Evolutionary conservation across 2,888 invertebrate genomes (phyloP), one percentile per base, ranked within the genome.

Genomic region (Andrena camellia): DNA sequence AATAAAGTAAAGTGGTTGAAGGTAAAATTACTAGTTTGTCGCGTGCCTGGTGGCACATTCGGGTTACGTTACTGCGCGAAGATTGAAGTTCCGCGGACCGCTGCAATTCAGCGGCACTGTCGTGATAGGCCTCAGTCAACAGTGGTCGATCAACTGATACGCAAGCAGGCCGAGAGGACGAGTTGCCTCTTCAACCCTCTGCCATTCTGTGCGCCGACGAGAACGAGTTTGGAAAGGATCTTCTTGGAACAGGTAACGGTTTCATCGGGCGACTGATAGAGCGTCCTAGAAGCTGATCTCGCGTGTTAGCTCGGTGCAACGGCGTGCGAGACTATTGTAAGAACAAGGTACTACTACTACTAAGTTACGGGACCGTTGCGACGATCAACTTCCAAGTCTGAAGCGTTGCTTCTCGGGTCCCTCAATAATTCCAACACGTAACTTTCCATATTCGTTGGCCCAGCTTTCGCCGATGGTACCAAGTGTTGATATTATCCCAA

Each of bases 101-200:
- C 26, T 62, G 69, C 57, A 68, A 75, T 81, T 82, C 70, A 72
- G 54, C 2, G 62, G 29, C 68, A 60, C 31, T 42, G 33, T 8
- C 2, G 68, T 48, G 52, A 54, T 50, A 26, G 17, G 52, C 31
- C 20, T 26, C 74, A 72, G 78, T 62, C 72, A 64, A 54, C 57
- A 72, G 0, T 29, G 6, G 78, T 29, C 83, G 42, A 78, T 52
- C 74, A 75, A 70, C 75, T 59, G 71, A 50, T 13, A 64, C 70
- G 8, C 33, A 78, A 29, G 62, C 10, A 59, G 29, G 60, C 29
- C 52, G 50, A 3, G 8, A 52, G n/a, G 26, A 26, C 57, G 10
- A 26, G 10, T 23, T 54, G 17, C 1, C 3, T 54, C 54, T 20
- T 54, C 54, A 67, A 35, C 50, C 35, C 54, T 54, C 59, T 33